Base-by-base conservation (phyloP, 2,888 invertebrate genomes). In the Apoda limacodes region DNA sequence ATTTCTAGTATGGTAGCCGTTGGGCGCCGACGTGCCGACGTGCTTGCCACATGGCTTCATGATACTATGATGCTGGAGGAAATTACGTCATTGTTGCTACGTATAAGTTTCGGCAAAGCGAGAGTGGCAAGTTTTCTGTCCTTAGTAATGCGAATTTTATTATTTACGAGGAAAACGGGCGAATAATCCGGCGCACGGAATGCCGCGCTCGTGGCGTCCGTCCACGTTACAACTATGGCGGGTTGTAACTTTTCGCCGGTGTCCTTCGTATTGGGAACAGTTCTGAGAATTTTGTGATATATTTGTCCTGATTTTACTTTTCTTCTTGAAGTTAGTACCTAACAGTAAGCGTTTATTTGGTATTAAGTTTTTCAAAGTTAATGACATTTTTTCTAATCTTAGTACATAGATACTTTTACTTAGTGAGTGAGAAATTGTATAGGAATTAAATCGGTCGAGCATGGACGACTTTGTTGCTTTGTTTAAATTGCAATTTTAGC, bases 11-110 rank as follows among this genome's bases (percentile, higher is more conserved):
- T 60, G 69, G 64, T 70, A 57, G 55, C 57, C 55, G 61, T 59
- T 52, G 62, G 64, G 67, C 64, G 67, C 67, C 74, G 76, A 71
- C 78, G 71, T 78, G 67, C 67, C 74, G 76, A 71, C 78, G 71
- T 78, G 76, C 65, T 66, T 63, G 65, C 63, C 78, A 78, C 76
- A 78, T 78, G 76, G 74, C 69, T 63, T 60, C 59, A 52, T 67
- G 65, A 64, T 71, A 65, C 69, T 68, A 63, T 66, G 61, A 65
- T 65, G 67, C 60, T 71, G 59, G 60, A 59, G 62, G 60, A 61
- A 60, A 63, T 66, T 65, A 64, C 64, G 60, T 62, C 59, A 60
- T 48, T 40, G 52, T 51, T 52, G 43, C 52, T 55, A 41, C 56
- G 48, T 51, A 45, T 48, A 45, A 50, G 57, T 52, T 45, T 13